Evolutionary conservation across 2,888 invertebrate genomes (phyloP).

Genomic region (Netelia melanura): DNA sequence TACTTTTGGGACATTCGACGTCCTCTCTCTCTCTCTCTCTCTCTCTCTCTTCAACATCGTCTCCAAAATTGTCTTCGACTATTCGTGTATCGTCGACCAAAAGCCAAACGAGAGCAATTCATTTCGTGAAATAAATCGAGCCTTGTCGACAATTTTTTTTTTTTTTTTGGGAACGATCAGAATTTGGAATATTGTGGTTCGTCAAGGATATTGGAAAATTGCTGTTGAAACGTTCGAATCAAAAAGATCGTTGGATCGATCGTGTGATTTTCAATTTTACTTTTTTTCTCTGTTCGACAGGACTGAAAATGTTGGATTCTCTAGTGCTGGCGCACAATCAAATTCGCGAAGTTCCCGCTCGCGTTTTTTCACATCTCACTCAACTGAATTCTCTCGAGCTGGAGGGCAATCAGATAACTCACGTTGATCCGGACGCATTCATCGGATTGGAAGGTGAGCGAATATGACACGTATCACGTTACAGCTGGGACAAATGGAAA

Average conservation of each 20-base stretch:
- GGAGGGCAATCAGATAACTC: conserved; percentile 93
- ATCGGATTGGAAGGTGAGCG: conserved; percentile 94
- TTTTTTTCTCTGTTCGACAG: conserved; percentile 84
- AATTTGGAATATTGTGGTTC: too few species aligned
- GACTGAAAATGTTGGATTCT: conserved; percentile 92
- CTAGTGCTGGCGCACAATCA: conserved; percentile 95
- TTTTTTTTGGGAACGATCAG: too few species aligned
- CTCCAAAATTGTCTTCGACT: conserved; percentile 1
- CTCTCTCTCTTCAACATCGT: conserved; percentile 16
- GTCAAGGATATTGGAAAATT: too few species aligned
- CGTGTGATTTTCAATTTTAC: background rate
- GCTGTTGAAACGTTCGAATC: too few species aligned
- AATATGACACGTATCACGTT: conserved; percentile 14
- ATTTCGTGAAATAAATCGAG: too few species aligned
- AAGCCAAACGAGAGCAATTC: too few species aligned
- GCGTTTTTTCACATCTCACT: conserved; percentile 93
- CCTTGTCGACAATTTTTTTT: too few species aligned
- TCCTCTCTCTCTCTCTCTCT: background rate
- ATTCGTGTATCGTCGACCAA: background rate
- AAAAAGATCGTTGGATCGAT: background rate
- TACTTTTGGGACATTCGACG: conserved; percentile 48
- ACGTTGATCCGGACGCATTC: conserved; percentile 94
- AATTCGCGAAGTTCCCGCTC: conserved; percentile 89
- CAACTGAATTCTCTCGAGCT: conserved; percentile 94
- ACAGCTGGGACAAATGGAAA: background rate